Evolutionary conservation across 2,888 invertebrate genomes (phyloP), one percentile per base, ranked within the genome.

Genomic region (Lutraria lutraria): DNA sequence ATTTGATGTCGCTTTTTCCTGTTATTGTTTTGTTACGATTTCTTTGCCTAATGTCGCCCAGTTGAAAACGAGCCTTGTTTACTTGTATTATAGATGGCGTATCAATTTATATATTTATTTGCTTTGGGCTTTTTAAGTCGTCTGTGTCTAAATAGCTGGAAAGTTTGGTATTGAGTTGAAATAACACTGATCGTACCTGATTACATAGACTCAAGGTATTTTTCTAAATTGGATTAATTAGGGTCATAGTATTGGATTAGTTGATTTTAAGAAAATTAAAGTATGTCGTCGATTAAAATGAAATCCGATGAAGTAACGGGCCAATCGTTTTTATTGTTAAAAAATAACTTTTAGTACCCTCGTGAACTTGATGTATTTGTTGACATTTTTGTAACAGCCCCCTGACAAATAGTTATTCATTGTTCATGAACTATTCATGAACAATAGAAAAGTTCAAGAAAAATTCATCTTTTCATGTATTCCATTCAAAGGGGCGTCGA

Each of bases 281-380:
- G 12, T 63, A 34, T 56, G 34, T 63, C n/a, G 34, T 83, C 83
- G 31, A 83, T 83, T 83, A 34, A 83, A n/a, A 29, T 13, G 8
- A n/a, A 63, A 83, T 15, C 34, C 6, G 83, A 83, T 83, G 29
- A 63, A 56, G 83, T 83, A 83, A 83, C 43, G 63, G 83, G 63
- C 83, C 83, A 83, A 63, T 60, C 83, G 63, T 34, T 15, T 43
- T 56, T 56, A 82, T 53, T 31, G 31, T 82, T 15, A 34, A 34
- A 31, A 76, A 19, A 4, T 76, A 76, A 76, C 76, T 76, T 76
- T 76, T 25, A 31, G 31, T 13, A 31, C 31, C 34, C 76, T 76
- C 76, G 16, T 76, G 76, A 76, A 76, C 76, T 76, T 29, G 8
- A 0, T 12, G 76, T 34, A 34, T 31, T 76, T 31, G 16, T 76